Evolutionary conservation across 2,888 invertebrate genomes (phyloP).

Genomic region (Hydropsyche betteni): DNA sequence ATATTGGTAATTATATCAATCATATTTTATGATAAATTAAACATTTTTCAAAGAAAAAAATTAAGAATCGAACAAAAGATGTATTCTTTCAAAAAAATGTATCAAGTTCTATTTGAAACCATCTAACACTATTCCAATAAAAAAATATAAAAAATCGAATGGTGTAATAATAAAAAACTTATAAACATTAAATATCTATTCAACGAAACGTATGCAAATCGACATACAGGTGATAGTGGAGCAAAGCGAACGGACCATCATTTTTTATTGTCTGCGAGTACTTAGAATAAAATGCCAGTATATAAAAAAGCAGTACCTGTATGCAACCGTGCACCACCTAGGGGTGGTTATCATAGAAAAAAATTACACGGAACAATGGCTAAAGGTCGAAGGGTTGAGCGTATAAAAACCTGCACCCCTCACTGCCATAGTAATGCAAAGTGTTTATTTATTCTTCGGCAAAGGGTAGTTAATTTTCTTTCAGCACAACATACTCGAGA

Average conservation of each 20-base stretch:
- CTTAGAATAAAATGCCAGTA: background rate
- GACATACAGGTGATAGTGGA: conserved; percentile 42
- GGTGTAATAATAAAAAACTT: no score
- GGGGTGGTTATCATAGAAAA: conserved; percentile 30
- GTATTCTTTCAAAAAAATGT: no score
- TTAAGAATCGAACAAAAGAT: no score
- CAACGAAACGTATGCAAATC: conserved; percentile 44
- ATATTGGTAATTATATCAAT: no score
- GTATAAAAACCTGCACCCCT: conserved; percentile 15
- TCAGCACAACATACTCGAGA: conserved; percentile 17
- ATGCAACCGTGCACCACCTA: conserved; percentile 30
- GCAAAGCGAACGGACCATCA: conserved; percentile 44
- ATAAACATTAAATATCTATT: conserved; percentile 23
- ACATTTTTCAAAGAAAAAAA: no score
- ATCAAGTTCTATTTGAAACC: no score
- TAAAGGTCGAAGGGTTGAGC: conserved; percentile 32
- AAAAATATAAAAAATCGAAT: no score
- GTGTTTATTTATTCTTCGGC: conserved; percentile 7
- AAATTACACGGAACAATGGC: conserved; percentile 29
- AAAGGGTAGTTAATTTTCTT: conserved; percentile 30
- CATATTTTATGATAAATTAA: no score
- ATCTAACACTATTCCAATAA: no score
- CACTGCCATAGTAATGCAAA: conserved; percentile 32
- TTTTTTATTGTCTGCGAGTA: conserved; percentile 45
- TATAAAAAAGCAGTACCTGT: conserved; percentile 45